Evolutionary conservation across 2,113 vertebrate genomes (phyloP).

Genomic region (Bubalus kerabau): DNA sequence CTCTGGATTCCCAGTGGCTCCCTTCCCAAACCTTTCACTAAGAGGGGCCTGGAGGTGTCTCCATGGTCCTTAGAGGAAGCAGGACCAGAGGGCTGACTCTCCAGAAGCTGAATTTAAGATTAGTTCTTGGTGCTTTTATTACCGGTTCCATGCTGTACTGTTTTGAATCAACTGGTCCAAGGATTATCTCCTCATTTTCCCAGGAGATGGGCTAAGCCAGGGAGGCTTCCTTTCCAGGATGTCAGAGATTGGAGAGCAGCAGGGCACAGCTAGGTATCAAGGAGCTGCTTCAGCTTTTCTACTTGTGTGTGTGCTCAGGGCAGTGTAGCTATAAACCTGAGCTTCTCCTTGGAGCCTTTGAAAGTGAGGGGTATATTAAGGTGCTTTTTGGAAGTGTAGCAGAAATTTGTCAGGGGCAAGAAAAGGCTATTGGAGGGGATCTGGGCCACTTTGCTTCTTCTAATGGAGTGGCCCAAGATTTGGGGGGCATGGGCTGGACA

Average conservation of each 20-base stretch:
- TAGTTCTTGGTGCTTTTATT: neutral
- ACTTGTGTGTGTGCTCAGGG: neutral
- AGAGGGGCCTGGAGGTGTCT: neutral
- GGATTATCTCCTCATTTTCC: neutral
- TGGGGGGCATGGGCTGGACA: neutral
- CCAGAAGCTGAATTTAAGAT: neutral
- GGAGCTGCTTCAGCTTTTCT: neutral
- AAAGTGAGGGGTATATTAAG: neutral
- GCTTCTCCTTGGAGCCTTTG: neutral
- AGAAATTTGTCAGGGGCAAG: neutral
- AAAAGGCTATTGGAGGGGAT: neutral
- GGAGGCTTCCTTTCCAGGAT: neutral
- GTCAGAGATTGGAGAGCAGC: neutral
- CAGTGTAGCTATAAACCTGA: neutral
- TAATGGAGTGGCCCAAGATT: neutral
- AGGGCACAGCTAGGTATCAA: neutral
- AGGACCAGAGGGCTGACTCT: neutral
- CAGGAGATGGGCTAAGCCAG: neutral
- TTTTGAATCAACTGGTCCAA: neutral
- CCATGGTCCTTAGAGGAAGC: neutral
- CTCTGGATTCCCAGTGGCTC: neutral
- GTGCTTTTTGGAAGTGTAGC: neutral
- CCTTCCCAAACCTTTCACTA: neutral
- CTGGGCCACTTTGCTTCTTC: neutral
- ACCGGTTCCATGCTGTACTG: neutral